Evolutionary conservation across 2,797 vertebrate species (phyloP).

Genomic region (Denticeps clupeoides): DNA sequence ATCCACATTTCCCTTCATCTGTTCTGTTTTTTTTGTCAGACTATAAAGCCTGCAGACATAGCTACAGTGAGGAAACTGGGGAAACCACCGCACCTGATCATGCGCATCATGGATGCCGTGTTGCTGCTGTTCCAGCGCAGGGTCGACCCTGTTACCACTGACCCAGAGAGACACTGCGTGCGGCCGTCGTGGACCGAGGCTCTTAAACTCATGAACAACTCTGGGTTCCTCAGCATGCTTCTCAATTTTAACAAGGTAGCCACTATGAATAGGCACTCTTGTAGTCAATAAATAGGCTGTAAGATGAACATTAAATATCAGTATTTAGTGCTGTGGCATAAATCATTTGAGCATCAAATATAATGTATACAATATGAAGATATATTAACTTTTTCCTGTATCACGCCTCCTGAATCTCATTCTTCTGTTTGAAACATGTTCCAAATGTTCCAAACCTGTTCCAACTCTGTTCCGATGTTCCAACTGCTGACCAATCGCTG

Average conservation of each 20-base stretch:
- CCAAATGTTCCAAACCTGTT: too few species aligned
- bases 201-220: conserved; percentile 75
- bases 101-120: conserved; percentile 79
- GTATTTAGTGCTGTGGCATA: too few species aligned
- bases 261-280: background rate
- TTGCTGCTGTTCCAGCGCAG: conserved; percentile 73
- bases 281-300: too few species aligned
- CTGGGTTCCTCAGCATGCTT: conserved; percentile 64
- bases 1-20: background rate
- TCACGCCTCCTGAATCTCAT: too few species aligned
- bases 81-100: conserved; percentile 77
- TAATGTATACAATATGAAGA: too few species aligned
- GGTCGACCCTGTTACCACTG: conserved; percentile 56
- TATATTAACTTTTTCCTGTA: too few species aligned
- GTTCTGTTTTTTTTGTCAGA: conserved; percentile 48
- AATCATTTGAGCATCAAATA: too few species aligned
- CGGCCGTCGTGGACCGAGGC: conserved; percentile 72
- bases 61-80: conserved; percentile 75
- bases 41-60: conserved; percentile 74
- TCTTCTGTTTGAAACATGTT: too few species aligned
- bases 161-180: conserved; percentile 55
- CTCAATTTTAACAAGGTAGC: conserved; percentile 71
- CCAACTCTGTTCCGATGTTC: too few species aligned
- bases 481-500: too few species aligned
- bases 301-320: too few species aligned